Conservation (phyloP, 2,113 vertebrate species). For the Gymnocephalus cernua region DNA sequence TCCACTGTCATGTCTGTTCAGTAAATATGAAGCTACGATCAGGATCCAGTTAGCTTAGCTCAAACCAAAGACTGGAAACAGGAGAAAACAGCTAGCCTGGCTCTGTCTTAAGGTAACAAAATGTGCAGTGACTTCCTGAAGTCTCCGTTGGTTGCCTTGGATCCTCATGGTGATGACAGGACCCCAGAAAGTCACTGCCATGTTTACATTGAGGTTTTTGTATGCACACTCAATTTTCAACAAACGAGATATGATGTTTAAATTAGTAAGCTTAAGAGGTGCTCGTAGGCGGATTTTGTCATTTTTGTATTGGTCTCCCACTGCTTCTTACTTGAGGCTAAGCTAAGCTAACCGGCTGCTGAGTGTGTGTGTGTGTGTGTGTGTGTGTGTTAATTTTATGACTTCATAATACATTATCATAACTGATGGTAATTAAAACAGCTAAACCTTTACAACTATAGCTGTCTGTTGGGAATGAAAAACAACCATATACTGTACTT, state of each 20-base stretch:
- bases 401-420: background rate
- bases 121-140: background rate
- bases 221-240: background rate
- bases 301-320: background rate
- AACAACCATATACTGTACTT: background rate
- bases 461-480: background rate
- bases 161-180: background rate
- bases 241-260: background rate
- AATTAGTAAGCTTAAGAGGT: background rate
- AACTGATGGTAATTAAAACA: background rate
- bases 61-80: background rate
- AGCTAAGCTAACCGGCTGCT: background rate
- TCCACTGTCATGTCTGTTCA: background rate
- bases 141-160: background rate
- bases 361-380: background rate
- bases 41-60: background rate
- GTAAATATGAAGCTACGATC: background rate
- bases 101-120: background rate
- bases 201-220: background rate
- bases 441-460: background rate
- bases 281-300: background rate
- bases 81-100: background rate
- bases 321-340: background rate
- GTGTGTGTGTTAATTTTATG: background rate
- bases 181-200: background rate